Conservation (phyloP, 2,113 vertebrate genomes). For the Gnathonemus longibarbis region DNA sequence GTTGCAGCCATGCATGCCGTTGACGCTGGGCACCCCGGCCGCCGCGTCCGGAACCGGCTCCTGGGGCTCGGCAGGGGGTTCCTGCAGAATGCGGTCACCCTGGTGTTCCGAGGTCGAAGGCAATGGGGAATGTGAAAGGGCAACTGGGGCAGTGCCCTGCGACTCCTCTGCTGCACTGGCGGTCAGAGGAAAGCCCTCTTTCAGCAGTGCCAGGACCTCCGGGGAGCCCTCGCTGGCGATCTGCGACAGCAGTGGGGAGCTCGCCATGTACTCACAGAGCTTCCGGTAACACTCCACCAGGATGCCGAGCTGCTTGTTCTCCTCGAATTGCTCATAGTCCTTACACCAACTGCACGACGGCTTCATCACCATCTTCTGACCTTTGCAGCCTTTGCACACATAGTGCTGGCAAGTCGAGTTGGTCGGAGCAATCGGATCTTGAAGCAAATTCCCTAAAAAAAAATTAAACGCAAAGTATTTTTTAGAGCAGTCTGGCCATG, state of each 20-base stretch:
- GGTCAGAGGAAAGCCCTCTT: conserved; percentile 70
- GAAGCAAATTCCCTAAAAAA: conserved; percentile 81
- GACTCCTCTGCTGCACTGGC: conserved; percentile 61
- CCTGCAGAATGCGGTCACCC: not conserved
- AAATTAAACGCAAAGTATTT: not conserved
- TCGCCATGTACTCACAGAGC: conserved; percentile 85
- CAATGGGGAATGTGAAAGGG: conserved; percentile 73
- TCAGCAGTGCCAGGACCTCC: conserved; percentile 82
- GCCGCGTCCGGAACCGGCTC: conserved; percentile 35
- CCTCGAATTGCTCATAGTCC: conserved; percentile 88
- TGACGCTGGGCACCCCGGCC: conserved; percentile 66
- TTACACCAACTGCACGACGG: conserved; percentile 89
- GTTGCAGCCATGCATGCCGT: conserved; percentile 78
- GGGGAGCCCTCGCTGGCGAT: conserved; percentile 78
- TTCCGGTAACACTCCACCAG: conserved; percentile 90
- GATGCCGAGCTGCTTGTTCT: conserved; percentile 87
- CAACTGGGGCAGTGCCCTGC: conserved; percentile 64
- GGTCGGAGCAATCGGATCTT: conserved; percentile 84
- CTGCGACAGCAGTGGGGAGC: conserved; percentile 76
- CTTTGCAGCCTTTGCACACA: conserved; percentile 88
- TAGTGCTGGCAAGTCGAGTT: conserved; percentile 90
- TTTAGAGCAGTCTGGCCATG: not conserved
- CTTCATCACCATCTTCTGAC: conserved; percentile 90
- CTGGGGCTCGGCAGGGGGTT: not conserved
- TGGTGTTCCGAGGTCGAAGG: conserved; percentile 64